Percentiles rank a stretch among this genome's conserved stretches.
Conservation (phyloP, 2,113 vertebrate genomes). For the Xerus inauris region DNA sequence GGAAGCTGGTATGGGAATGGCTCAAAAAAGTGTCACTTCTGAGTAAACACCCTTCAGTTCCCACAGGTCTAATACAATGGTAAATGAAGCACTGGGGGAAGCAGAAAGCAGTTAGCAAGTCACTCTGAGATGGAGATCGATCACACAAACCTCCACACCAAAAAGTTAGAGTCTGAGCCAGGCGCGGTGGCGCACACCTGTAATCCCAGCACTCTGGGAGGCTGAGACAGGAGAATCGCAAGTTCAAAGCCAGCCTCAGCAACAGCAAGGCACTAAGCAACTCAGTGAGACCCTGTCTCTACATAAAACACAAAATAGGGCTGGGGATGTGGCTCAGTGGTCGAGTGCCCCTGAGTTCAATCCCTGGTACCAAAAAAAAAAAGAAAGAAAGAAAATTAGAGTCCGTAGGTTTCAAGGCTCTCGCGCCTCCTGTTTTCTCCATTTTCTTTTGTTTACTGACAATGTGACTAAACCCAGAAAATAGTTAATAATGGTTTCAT, state of each 20-base stretch:
- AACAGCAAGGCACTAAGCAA: no score
- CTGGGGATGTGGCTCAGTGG: no score
- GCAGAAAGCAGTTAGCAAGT: not conserved
- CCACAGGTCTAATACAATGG: not conserved
- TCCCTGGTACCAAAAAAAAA: no score
- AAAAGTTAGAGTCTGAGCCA: not conserved
- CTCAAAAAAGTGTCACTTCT: not conserved
- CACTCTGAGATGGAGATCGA: not conserved
- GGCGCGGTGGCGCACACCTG: no score
- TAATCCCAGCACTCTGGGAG: no score
- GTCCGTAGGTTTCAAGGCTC: not conserved
- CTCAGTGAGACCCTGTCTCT: no score
- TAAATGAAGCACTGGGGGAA: not conserved
- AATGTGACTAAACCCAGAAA: slow-evolving; percentile 16
- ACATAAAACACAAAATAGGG: no score
- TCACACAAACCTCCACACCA: not conserved
- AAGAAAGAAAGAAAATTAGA: no score
- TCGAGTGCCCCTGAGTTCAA: no score
- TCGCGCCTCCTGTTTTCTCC: not conserved
- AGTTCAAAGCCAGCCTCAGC: no score
- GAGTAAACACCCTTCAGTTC: not conserved
- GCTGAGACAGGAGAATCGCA: no score
- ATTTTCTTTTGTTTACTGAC: not conserved
- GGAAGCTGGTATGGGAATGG: not conserved
- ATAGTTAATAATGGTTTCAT: not conserved